Percentiles rank a stretch among this genome's conserved stretches.
Evolutionary conservation across 2,888 invertebrate species (phyloP).

Genomic region (Lottia scabra): DNA sequence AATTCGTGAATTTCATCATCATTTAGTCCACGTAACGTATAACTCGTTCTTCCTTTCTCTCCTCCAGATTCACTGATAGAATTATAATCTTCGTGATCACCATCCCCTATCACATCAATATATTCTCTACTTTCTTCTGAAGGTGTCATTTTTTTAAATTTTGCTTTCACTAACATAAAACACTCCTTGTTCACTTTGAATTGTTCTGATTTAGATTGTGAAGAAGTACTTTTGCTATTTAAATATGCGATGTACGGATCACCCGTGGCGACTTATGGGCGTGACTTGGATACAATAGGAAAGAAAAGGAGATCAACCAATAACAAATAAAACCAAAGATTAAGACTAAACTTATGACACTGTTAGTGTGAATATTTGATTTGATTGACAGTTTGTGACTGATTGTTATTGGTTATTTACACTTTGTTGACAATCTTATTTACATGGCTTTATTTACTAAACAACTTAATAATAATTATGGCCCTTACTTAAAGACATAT

Average conservation of each 20-base stretch:
- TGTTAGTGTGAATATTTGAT: background rate
- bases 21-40: slow-evolving; percentile 73
- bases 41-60: slow-evolving; percentile 13
- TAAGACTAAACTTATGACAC: background rate
- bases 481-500: too few species aligned
- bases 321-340: background rate
- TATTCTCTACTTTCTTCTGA: slow-evolving; percentile 21
- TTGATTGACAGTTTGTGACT: background rate
- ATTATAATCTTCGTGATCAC: slow-evolving; percentile 2
- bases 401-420: too few species aligned
- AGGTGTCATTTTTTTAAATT: background rate
- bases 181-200: too few species aligned
- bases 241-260: background rate
- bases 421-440: too few species aligned
- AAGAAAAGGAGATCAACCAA: background rate
- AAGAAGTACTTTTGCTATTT: background rate
- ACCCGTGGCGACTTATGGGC: slow-evolving; percentile 1
- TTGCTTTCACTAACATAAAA: too few species aligned
- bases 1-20: slow-evolving; percentile 36
- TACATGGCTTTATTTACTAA: too few species aligned
- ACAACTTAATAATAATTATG: too few species aligned
- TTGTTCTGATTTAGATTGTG: too few species aligned
- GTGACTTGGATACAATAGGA: background rate
- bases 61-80: background rate
- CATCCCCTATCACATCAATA: slow-evolving; percentile 23